A percentile compares a stretch with the other conserved stretches of the same genome.
These are phyloP conservation scores for Nomada flava DNA, from an alignment of 2,888 invertebrate species.

Conservation along the genomic window DNA sequence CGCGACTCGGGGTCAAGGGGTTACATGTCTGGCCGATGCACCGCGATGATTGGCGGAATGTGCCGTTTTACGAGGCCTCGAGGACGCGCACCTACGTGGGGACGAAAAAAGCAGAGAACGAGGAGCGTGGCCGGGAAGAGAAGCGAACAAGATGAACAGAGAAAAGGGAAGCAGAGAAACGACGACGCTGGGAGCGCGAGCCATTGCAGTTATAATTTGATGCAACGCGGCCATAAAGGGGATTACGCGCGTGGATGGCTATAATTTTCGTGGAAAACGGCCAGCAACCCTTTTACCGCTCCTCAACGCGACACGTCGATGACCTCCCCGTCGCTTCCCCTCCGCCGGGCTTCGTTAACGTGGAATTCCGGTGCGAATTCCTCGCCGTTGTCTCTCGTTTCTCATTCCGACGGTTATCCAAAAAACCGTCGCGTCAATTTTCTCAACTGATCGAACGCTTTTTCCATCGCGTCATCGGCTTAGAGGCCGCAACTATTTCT, in stretches of 20 bases:
- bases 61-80: slow-evolving; percentile 75
- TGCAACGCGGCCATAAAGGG: slow-evolving; percentile 74
- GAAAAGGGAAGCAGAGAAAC: slow-evolving; percentile 23
- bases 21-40: slow-evolving; percentile 65
- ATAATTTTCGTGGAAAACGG: slow-evolving; percentile 74
- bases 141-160: slow-evolving; percentile 24
- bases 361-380: slow-evolving; percentile 39
- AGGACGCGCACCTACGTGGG: slow-evolving; percentile 61
- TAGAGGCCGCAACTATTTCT: too few relatives aligned
- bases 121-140: slow-evolving; percentile 6
- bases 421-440: too few relatives aligned
- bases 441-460: too few relatives aligned
- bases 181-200: slow-evolving; percentile 58
- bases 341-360: slow-evolving; percentile 41
- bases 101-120: slow-evolving; percentile 41
- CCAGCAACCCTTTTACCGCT: slow-evolving; percentile 45
- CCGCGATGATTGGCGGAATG: slow-evolving; percentile 77
- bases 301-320: slow-evolving; percentile 47
- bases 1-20: slow-evolving; percentile 54
- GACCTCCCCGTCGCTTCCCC: slow-evolving; percentile 29
- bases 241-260: slow-evolving; percentile 72
- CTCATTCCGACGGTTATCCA: too few relatives aligned
- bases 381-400: background rate
- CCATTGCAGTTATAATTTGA: slow-evolving; percentile 75
- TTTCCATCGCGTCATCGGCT: too few relatives aligned